phyloP scores from a whole-genome alignment of 92 coral and sea anemone species.

The Epizoanthus scotinus region DNA sequence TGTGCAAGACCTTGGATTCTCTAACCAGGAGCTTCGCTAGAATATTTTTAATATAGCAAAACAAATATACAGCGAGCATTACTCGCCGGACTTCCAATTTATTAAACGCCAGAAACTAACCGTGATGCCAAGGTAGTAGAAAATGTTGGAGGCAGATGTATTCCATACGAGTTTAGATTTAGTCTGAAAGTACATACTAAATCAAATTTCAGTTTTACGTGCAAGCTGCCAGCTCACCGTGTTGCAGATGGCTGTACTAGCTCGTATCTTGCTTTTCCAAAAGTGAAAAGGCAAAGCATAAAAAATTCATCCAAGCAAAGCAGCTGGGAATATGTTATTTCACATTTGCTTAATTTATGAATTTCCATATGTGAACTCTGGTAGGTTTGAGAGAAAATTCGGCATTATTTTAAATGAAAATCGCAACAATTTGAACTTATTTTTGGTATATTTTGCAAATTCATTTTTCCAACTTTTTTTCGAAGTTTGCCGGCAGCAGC shows the following conservation, averaged over 20 bases:
- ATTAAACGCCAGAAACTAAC: background rate
- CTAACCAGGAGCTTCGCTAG: background rate
- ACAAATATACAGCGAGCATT: slow-evolving; percentile 6
- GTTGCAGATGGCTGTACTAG: background rate
- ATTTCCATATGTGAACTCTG: background rate
- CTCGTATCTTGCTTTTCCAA: background rate
- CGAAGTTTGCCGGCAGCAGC: background rate
- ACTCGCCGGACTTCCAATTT: background rate
- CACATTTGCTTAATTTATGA: background rate
- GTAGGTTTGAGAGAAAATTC: background rate
- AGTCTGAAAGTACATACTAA: background rate
- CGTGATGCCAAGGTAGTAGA: background rate
- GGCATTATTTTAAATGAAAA: background rate
- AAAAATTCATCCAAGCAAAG: background rate
- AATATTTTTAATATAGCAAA: background rate
- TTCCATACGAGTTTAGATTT: background rate
- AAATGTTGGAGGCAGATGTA: background rate
- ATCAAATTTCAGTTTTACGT: background rate
- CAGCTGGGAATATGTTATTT: background rate
- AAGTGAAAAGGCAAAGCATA: background rate
- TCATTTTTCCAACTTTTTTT: background rate
- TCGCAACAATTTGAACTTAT: background rate
- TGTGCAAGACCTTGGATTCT: background rate
- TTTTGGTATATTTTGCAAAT: background rate
- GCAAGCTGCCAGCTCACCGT: background rate